Evolutionary conservation across 2,113 vertebrate genomes (phyloP).

Genomic region (Dromaius novaehollandiae): DNA sequence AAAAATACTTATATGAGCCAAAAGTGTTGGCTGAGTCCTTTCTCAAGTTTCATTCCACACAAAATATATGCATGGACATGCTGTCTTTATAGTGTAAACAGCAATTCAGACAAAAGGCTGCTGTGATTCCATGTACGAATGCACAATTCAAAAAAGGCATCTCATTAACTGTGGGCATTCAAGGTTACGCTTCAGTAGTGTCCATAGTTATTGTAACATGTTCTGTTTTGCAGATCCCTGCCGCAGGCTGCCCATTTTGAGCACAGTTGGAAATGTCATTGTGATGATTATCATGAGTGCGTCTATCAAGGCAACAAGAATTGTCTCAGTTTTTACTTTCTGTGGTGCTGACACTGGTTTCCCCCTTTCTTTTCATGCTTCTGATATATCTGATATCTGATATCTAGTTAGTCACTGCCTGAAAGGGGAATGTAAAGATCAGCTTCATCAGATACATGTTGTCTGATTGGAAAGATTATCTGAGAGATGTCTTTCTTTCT

Average conservation of each 20-base stretch:
- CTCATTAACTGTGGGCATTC: neutral
- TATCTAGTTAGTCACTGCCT: neutral
- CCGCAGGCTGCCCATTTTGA: neutral
- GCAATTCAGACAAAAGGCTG: neutral
- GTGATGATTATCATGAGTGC: neutral
- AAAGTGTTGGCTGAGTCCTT: neutral
- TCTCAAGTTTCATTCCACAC: neutral
- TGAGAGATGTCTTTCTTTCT: neutral
- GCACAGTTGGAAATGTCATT: neutral
- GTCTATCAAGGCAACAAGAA: neutral
- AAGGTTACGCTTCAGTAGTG: rapidly evolving
- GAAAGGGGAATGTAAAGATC: neutral
- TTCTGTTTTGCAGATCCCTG: neutral
- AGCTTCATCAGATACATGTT: neutral
- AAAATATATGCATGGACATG: neutral
- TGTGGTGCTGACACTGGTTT: neutral
- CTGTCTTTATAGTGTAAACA: neutral
- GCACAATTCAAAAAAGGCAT: neutral
- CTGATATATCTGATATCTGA: neutral
- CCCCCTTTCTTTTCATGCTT: neutral
- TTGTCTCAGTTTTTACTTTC: neutral
- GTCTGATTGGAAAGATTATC: neutral
- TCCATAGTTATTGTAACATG: rapidly evolving
- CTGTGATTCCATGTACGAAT: neutral
- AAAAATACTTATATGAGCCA: neutral